These are phyloP conservation scores for Hozukius guyotensis DNA, from an alignment of 2,797 vertebrate genomes.

Conservation along the genomic window DNA sequence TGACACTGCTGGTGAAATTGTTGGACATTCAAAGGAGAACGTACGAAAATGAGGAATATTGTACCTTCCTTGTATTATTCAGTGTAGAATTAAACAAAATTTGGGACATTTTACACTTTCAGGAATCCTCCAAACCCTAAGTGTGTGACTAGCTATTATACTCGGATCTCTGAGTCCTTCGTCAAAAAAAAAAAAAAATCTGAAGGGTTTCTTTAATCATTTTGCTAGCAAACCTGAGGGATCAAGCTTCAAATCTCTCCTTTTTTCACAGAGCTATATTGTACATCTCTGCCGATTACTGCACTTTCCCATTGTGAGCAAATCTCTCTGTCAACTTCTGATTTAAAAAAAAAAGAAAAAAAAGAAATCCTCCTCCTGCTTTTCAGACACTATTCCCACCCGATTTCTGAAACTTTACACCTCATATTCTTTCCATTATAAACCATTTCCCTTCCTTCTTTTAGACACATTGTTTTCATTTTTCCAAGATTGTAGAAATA, in stretches of 20 bases:
- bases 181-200: neutral
- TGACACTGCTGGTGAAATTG: neutral
- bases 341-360: neutral
- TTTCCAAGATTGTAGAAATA: neutral
- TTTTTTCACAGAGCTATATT: neutral
- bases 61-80: neutral
- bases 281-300: neutral
- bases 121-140: neutral
- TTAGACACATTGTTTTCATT: neutral
- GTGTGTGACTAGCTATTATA: neutral
- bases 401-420: neutral
- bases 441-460: neutral
- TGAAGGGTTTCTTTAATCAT: neutral
- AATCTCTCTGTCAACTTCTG: conserved; percentile 4
- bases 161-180: neutral
- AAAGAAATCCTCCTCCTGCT: neutral
- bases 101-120: neutral
- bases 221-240: neutral
- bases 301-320: neutral
- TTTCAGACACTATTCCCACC: neutral
- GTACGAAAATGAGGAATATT: neutral
- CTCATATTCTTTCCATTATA: neutral
- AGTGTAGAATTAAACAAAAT: neutral
- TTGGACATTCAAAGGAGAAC: neutral
- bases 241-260: conserved; percentile 10